Evolutionary conservation across 1,140 invertebrate genomes (phyloP), one percentile per base, ranked within the genome.

Genomic region (Archivesica marissinica): DNA sequence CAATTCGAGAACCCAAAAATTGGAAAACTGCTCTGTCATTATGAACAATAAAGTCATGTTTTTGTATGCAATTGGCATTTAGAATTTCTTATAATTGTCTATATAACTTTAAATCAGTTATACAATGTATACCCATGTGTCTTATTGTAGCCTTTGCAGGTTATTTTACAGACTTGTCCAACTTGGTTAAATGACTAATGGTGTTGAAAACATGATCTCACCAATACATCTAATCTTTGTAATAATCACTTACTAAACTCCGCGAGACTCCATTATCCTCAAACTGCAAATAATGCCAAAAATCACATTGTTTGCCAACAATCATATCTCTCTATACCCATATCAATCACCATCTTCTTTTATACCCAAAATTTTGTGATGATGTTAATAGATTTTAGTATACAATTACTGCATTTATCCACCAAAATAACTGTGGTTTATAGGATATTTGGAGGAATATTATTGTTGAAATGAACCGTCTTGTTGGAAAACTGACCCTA

Each of bases 261-360:
- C 59, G n/a, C n/a, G 59, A 64, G 59, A 2, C 30, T 64, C 59
- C 59, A 33, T 64, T 64, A 64, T 33, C 23, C 2, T 20, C 7
- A 15, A 25, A 35, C 15, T 6, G 59, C 25, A 70, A 70, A 70
- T 70, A 70, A 23, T 44, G 66, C 66, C 66, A 44, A 70, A 41
- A 20, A 70, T 23, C 41, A n/a, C 23, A 70, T 70, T 44, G 66
- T 70, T 20, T 23, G 38, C 25, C n/a, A 44, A 70, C 66, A 70
- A 41, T 70, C 15, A 23, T 41, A 70, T 70, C 66, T 13, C 38
- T 23, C 25, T 70, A 47, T 44, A 70, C 66, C 59, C 38, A 17
- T 70, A 70, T 70, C 66, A n/a, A 23, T 70, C 66, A 56, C 38
- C 52, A 78, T 78, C 76, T 64, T 78, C 56, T 44, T 78, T 64